A percentile compares a stretch with the other conserved stretches of the same genome.
Conservation (phyloP, 2,113 vertebrate genomes). For the Lophura nycthemera region DNA sequence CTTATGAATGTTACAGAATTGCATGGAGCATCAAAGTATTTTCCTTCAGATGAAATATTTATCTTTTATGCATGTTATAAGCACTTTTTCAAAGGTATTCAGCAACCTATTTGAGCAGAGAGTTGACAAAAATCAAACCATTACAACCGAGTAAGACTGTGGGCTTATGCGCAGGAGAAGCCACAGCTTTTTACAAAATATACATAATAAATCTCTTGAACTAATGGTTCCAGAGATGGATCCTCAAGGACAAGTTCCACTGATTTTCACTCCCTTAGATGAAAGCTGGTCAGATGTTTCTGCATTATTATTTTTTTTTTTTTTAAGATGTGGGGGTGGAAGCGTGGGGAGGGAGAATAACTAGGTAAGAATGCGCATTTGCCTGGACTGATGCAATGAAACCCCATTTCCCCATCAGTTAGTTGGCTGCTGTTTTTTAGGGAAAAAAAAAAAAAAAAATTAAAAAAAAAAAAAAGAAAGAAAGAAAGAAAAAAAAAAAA, state of each 20-base stretch:
- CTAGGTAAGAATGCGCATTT: conserved; percentile 60
- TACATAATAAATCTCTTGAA: conserved; percentile 52
- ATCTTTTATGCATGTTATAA: conserved; percentile 58
- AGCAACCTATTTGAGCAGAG: conserved; percentile 64
- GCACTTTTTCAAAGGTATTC: conserved; percentile 56
- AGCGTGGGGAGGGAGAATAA: conserved; percentile 20
- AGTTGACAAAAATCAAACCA: conserved; percentile 71
- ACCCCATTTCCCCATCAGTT: not conserved
- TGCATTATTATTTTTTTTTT: not conserved
- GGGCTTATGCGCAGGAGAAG: conserved; percentile 60
- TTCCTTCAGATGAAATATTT: conserved; percentile 69
- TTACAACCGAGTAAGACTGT: conserved; percentile 45
- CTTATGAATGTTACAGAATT: conserved; percentile 64
- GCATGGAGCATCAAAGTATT: conserved; percentile 66
- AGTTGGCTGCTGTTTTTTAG: not conserved
- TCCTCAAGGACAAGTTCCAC: conserved; percentile 65
- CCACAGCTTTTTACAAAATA: conserved; percentile 63
- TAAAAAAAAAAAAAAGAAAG: not conserved
- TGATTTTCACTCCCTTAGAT: conserved; percentile 59
- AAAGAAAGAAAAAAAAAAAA: not conserved
- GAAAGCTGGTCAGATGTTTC: conserved; percentile 65
- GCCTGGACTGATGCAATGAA: conserved; percentile 25
- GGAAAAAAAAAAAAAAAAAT: not conserved
- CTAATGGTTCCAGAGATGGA: conserved; percentile 36
- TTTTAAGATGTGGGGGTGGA: not conserved